phyloP scores from a whole-genome alignment of 1,140 invertebrate genomes.

The Octopus bimaculoides region DNA sequence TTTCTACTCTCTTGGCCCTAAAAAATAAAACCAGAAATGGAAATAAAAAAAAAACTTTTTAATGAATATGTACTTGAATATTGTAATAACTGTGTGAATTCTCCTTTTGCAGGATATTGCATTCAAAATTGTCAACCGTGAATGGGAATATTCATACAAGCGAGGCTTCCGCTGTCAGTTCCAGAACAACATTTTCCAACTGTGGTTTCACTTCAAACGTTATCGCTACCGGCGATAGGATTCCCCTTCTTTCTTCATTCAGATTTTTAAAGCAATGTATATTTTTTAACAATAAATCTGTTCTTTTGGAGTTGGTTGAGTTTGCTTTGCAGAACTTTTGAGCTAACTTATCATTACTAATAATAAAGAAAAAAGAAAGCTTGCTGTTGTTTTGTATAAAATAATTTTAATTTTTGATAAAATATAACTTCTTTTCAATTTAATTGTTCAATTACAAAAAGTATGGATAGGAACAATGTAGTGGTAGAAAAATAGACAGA shows the following conservation, averaged over 20 bases:
- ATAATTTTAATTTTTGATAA: neutral
- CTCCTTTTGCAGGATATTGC: conserved; percentile 76
- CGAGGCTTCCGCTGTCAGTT: conserved; percentile 97
- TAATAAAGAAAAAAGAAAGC: neutral
- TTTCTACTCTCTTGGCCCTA: neutral
- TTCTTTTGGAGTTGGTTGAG: neutral
- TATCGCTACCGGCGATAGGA: conserved; percentile 90
- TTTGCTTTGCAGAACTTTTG: neutral
- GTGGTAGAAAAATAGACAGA: no score
- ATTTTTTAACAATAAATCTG: neutral
- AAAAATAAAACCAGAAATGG: no score
- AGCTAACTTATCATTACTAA: neutral
- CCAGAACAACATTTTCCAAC: conserved; percentile 98
- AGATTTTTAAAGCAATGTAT: neutral
- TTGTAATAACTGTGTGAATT: neutral
- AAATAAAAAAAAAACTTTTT: no score
- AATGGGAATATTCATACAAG: conserved; percentile 99
- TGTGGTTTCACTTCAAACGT: conserved; percentile 99
- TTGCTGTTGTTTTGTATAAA: neutral
- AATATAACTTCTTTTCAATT: no score
- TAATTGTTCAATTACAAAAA: no score
- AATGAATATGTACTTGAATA: no score
- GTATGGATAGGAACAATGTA: no score
- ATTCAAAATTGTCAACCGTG: conserved; percentile 98
- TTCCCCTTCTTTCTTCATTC: neutral